A percentile compares a stretch with the other conserved stretches of the same genome.
These are phyloP conservation scores for Acyrthosiphon pisum DNA, from an alignment of 1,140 invertebrate genomes.

Conservation along the genomic window DNA sequence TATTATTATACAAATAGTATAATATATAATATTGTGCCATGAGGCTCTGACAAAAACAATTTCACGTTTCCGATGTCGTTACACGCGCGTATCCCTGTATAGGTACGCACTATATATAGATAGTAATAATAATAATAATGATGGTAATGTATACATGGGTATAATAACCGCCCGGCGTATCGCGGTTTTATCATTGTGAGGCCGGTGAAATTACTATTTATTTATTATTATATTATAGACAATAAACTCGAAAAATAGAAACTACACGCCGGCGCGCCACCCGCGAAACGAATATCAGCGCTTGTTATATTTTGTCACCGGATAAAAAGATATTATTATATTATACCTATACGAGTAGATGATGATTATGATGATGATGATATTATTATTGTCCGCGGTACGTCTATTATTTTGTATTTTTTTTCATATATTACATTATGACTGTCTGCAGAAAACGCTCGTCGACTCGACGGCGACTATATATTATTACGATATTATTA, in stretches of 20 bases:
- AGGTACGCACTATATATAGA: neutral
- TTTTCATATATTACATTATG: neutral
- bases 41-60: neutral
- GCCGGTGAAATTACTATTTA: conserved; percentile 15
- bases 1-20: neutral
- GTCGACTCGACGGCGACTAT: neutral
- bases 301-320: neutral
- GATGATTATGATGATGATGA: no score
- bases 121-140: neutral
- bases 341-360: neutral
- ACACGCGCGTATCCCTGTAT: neutral
- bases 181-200: neutral
- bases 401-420: neutral
- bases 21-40: neutral
- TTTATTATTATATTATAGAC: neutral
- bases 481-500: neutral
- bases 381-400: neutral
- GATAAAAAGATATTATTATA: neutral
- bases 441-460: neutral
- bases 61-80: neutral
- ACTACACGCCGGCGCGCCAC: neutral
- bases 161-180: neutral
- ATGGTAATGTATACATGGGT: neutral
- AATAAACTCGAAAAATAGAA: neutral
- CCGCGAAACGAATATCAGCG: neutral